These are phyloP conservation scores for Dryobotodes eremita DNA, from an alignment of 2,888 invertebrate genomes.

Conservation along the genomic window DNA sequence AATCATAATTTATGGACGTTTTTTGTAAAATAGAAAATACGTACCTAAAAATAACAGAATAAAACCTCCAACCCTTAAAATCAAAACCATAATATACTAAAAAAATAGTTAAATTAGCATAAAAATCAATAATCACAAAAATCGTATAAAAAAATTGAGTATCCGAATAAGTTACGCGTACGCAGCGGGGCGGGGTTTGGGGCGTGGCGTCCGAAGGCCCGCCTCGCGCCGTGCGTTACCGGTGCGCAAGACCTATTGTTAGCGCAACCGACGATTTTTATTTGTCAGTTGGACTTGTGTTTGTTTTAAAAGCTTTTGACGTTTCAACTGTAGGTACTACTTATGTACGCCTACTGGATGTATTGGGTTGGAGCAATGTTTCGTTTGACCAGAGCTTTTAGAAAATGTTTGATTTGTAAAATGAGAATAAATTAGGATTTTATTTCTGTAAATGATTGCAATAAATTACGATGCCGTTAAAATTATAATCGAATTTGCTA, in stretches of 20 bases:
- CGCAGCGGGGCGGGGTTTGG: conserved; percentile 77
- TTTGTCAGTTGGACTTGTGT: conserved; percentile 60
- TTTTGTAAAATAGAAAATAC: too few relatives aligned
- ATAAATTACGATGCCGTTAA: not conserved
- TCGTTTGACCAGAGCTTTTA: not conserved
- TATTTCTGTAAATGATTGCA: not conserved
- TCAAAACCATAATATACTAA: conserved; percentile 5
- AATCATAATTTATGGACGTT: not conserved
- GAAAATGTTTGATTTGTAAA: not conserved
- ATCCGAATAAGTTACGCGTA: conserved; percentile 63
- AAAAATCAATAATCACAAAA: conserved; percentile 46
- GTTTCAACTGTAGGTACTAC: conserved; percentile 20
- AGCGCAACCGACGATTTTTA: conserved; percentile 66
- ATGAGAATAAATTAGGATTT: not conserved
- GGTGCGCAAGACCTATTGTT: conserved; percentile 81
- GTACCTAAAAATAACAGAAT: not conserved
- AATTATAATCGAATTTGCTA: not conserved
- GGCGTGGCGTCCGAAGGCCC: conserved; percentile 81
- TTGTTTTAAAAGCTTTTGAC: conserved; percentile 55
- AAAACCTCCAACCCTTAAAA: not conserved
- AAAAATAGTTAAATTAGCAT: conserved; percentile 38
- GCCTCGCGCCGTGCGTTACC: conserved; percentile 87
- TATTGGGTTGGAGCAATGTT: conserved; percentile 8
- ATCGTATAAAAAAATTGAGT: conserved; percentile 52
- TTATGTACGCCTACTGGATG: conserved; percentile 43